phyloP scores from a whole-genome alignment of 2,888 invertebrate species.

The Schizaphis graminum region DNA sequence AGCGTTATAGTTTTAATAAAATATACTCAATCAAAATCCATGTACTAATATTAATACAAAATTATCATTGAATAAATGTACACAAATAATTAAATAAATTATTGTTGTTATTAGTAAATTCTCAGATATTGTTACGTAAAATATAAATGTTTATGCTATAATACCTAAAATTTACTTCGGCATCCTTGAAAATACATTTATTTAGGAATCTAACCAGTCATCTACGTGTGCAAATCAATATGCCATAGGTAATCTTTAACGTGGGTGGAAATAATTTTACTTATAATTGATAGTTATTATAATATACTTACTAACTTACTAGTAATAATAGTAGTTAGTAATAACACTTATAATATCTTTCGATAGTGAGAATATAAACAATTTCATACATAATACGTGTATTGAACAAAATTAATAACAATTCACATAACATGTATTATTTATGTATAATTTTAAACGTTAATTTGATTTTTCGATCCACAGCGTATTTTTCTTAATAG shows the following conservation, averaged over 20 bases:
- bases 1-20: neutral
- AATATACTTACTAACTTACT: too few species aligned
- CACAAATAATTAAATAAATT: neutral
- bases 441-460: neutral
- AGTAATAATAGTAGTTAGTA: neutral
- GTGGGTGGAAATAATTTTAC: neutral
- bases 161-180: neutral
- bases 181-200: constrained; percentile 34
- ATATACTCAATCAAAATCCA: neutral
- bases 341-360: neutral
- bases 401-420: constrained; percentile 3
- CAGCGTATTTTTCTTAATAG: neutral
- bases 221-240: neutral
- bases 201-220: neutral
- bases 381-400: neutral
- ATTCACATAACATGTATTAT: neutral
- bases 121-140: neutral
- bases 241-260: neutral
- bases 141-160: neutral
- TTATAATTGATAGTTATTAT: constrained; percentile 4
- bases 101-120: neutral
- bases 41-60: neutral
- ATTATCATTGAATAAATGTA: neutral
- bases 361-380: neutral
- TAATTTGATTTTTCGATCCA: neutral